phyloP scores from a whole-genome alignment of 2,888 invertebrate genomes.

The Cheilosia vulpina region DNA sequence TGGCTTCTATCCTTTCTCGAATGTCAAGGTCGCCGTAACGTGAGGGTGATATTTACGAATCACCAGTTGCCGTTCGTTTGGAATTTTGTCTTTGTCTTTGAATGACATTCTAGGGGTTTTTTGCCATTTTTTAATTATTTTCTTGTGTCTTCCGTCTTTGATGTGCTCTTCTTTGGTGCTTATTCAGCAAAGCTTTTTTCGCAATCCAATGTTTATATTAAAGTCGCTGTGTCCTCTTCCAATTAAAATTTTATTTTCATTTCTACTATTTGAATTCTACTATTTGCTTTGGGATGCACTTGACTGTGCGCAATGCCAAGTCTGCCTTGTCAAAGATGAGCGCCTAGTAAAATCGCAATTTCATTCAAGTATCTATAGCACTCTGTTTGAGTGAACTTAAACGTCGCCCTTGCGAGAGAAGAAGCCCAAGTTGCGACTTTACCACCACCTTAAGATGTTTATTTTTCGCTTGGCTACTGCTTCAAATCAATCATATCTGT shows the following conservation, averaged over 20 bases:
- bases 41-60: neutral
- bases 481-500: conserved; percentile 27
- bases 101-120: neutral
- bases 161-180: neutral
- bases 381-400: neutral
- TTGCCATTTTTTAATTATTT: conserved; percentile 4
- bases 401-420: neutral
- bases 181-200: neutral
- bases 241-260: neutral
- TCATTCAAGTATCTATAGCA: neutral
- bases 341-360: neutral
- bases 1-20: neutral
- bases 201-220: neutral
- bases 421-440: neutral
- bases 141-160: neutral
- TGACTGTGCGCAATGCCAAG: neutral
- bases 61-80: neutral
- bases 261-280: neutral
- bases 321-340: neutral
- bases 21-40: neutral
- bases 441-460: conserved; percentile 23
- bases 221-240: neutral
- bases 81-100: neutral
- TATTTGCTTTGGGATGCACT: neutral
- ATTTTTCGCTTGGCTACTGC: conserved; percentile 13